Evolutionary conservation across 1,140 invertebrate genomes (phyloP), one percentile per base, ranked within the genome.

Genomic region (Batillaria attramentaria): DNA sequence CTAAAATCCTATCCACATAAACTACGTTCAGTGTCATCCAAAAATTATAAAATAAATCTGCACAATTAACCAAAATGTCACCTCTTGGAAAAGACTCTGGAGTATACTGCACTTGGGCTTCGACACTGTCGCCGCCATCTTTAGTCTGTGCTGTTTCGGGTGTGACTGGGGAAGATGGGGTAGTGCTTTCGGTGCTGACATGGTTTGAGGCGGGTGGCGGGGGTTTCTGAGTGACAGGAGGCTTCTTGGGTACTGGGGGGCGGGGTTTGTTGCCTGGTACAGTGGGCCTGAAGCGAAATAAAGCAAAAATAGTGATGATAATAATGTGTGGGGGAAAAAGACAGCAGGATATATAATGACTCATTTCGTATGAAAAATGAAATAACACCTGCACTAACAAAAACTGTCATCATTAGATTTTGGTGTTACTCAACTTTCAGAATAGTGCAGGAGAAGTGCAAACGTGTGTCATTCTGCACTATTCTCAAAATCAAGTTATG

Each of bases 211-310:
- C 20, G 4, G 54, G 69, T 20, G 73, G 24, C 39, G 43, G 37
- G 8, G 83, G 83, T 77, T 84, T 84, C 18, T 72, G 72, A 24
- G 81, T 78, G 20, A 82, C 70, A 5, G 83, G 79, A 50, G 83
- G 83, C 54, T 84, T 84, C 42, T 77, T 80, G 18, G 83, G 83
- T 31, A 82, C 33, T 41, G 83, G 81, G 39, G 83, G 83, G 16
- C 79, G 78, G 18, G 82, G 75, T 62, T 77, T 83, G 70, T 50
- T 72, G 6, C 79, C 79, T 39, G 72, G 72, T 0, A 39, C 35
- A 42, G 33, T 33, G 2, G 77, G 77, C 39, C 70, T 79, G 41
- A 18, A 33, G 4, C 33, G 66, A 37, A n/a, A 37, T 33, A 18
- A 73, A 54, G 6, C 18, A n/a, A 73, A n/a, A 31, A 68, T 60